These are phyloP conservation scores for Clanis bilineata DNA, from an alignment of 2,888 invertebrate species.

Conservation along the genomic window DNA sequence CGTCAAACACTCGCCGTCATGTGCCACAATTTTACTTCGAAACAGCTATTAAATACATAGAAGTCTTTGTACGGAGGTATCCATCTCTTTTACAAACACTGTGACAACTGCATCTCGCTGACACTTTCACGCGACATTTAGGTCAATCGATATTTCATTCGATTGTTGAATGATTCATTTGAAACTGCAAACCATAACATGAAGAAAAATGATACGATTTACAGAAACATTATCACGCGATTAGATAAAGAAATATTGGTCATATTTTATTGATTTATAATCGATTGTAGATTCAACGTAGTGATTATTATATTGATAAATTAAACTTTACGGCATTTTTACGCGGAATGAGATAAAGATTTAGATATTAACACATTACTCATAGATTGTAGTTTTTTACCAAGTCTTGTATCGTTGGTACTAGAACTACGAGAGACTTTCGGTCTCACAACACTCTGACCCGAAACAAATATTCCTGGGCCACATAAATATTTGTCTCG, in stretches of 20 bases:
- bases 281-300: not conserved
- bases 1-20: too few relatives aligned
- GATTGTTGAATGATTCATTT: not conserved
- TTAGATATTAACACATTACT: too few relatives aligned
- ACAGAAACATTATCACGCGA: not conserved
- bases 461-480: too few relatives aligned
- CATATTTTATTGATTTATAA: not conserved
- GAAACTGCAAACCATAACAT: not conserved
- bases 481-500: too few relatives aligned
- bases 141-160: not conserved
- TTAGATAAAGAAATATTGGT: not conserved
- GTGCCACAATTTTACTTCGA: too few relatives aligned
- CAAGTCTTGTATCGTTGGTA: too few relatives aligned
- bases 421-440: too few relatives aligned
- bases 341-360: too few relatives aligned
- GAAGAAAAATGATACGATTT: not conserved
- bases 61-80: not conserved
- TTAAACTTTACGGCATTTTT: too few relatives aligned
- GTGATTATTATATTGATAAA: not conserved
- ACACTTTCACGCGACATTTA: not conserved
- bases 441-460: too few relatives aligned
- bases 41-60: too few relatives aligned
- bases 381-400: too few relatives aligned
- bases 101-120: slow-evolving; percentile 1
- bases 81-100: not conserved